phyloP scores from a whole-genome alignment of 2,797 vertebrate species.

The Neosilurus mollespiculum region DNA sequence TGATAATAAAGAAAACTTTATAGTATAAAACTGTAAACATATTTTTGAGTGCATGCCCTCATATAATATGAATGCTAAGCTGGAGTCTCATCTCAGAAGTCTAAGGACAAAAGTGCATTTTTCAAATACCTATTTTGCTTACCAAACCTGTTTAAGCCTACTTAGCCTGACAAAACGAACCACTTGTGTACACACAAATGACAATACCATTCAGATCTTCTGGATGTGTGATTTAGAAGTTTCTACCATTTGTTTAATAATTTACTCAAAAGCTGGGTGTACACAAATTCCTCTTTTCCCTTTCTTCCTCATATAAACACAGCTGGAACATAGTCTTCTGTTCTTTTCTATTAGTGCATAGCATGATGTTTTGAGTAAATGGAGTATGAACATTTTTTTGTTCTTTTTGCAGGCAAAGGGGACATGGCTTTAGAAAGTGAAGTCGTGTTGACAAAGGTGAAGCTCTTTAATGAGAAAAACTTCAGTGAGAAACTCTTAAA shows the following conservation, averaged over 20 bases:
- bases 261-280: constrained; percentile 21
- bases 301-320: constrained; percentile 32
- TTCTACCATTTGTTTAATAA: constrained; percentile 16
- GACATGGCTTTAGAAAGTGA: constrained; percentile 72
- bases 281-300: constrained; percentile 43
- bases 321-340: constrained; percentile 38
- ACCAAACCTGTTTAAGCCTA: constrained; percentile 15
- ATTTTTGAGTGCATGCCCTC: constrained; percentile 21
- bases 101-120: constrained; percentile 32
- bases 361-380: not conserved
- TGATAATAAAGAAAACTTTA: constrained; percentile 55
- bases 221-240: constrained; percentile 11
- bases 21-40: constrained; percentile 47
- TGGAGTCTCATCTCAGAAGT: not conserved
- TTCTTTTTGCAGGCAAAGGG: constrained; percentile 73
- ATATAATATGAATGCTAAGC: constrained; percentile 34
- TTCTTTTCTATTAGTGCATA: constrained; percentile 35
- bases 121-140: constrained; percentile 46
- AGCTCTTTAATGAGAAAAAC: constrained; percentile 70
- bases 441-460: constrained; percentile 86
- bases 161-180: constrained; percentile 2
- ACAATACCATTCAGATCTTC: not conserved
- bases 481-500: constrained; percentile 58
- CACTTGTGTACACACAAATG: not conserved
- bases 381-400: constrained; percentile 22